phyloP scores from a whole-genome alignment of 2,888 invertebrate species.

The Harpalus rufipes region DNA sequence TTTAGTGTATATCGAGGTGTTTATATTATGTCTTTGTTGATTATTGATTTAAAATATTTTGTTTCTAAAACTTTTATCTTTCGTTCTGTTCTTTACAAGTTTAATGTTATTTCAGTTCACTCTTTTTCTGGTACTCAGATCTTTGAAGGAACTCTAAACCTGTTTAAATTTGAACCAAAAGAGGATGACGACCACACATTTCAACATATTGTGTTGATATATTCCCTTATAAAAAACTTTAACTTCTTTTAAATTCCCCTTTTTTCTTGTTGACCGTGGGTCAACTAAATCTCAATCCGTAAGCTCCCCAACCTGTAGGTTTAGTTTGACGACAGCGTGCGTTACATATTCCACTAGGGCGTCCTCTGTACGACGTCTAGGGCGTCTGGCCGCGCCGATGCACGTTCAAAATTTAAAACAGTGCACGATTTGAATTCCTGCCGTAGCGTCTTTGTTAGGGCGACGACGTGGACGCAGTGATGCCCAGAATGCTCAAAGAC shows the following conservation, averaged over 20 bases:
- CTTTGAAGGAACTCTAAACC: too few species aligned
- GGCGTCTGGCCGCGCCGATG: constrained; percentile 68
- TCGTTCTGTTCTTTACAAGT: too few species aligned
- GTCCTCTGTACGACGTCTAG: constrained; percentile 40
- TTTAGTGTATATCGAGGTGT: too few species aligned
- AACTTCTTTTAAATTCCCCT: not conserved
- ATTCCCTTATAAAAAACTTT: not conserved
- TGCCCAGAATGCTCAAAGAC: not conserved
- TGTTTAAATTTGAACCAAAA: too few species aligned
- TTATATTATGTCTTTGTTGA: too few species aligned
- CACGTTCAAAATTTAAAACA: constrained; percentile 70
- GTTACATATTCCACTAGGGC: constrained; percentile 58
- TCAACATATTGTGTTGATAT: not conserved
- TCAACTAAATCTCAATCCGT: not conserved
- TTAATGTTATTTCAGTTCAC: too few species aligned
- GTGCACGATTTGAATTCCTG: constrained; percentile 70
- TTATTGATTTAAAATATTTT: too few species aligned
- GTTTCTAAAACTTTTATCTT: too few species aligned
- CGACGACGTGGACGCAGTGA: constrained; percentile 26
- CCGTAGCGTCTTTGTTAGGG: constrained; percentile 52
- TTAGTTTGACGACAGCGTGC: constrained; percentile 6
- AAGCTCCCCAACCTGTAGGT: not conserved
- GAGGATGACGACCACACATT: too few species aligned
- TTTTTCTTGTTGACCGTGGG: not conserved
- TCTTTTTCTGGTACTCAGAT: too few species aligned